Conservation (phyloP, 2,113 vertebrate species). For the Ailuropoda melanoleuca region DNA sequence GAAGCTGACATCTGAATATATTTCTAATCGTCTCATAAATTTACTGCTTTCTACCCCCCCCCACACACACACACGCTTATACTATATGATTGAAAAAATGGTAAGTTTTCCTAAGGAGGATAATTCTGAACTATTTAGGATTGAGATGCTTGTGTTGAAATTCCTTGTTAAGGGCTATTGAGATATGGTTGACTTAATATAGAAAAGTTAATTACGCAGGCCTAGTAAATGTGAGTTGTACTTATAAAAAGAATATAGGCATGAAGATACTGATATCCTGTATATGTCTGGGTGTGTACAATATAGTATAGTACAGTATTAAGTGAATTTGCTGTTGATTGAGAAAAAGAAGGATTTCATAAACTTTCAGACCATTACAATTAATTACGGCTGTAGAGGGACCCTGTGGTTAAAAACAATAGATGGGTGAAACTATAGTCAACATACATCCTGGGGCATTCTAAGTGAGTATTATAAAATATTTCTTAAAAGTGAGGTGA, state of each 20-base stretch:
- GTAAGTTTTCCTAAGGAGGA: background rate
- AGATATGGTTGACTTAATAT: background rate
- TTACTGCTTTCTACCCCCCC: background rate
- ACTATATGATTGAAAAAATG: background rate
- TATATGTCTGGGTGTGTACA: background rate
- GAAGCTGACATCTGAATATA: background rate
- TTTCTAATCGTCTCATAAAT: background rate
- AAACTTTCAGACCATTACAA: background rate
- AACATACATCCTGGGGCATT: background rate
- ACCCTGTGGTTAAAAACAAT: background rate
- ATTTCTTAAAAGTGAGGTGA: background rate
- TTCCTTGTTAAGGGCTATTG: background rate
- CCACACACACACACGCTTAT: background rate
- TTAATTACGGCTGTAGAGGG: background rate
- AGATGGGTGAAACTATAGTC: background rate
- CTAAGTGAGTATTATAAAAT: background rate
- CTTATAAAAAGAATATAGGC: background rate
- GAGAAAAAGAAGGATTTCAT: background rate
- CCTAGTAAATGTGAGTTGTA: background rate
- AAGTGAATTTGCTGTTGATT: background rate
- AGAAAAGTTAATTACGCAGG: background rate
- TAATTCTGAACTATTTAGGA: background rate
- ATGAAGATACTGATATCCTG: background rate
- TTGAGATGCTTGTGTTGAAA: background rate
- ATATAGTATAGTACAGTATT: background rate